Evolutionary conservation across 1,140 invertebrate genomes (phyloP), one percentile per base, ranked within the genome.

Genomic region (Archivesica marissinica): DNA sequence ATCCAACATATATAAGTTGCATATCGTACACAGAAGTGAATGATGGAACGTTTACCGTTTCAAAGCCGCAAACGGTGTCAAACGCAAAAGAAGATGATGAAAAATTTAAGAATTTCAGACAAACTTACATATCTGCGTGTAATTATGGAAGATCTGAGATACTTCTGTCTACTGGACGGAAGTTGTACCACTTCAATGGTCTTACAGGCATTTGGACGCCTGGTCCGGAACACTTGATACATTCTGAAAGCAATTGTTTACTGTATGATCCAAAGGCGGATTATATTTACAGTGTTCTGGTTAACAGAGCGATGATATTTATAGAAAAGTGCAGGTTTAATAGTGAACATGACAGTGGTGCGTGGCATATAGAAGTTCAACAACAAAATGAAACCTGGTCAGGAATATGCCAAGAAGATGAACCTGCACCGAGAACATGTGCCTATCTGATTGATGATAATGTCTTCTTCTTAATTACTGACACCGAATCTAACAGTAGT

Each of bases 281-380:
- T 25, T 68, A 13, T 38, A 39, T 68, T 39, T 68, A 68, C 33
- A 68, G 64, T 68, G 64, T 68, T 39, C n/a, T 44, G 35, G 30
- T 23, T 17, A 25, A 25, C 6, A 38, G 13, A 39, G 39, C 35
- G 28, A 44, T 25, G n/a, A 39, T 68, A 1, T 25, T 44, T 9
- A 44, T 68, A 4, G 64, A 68, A 44, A 68, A 44, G 28, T 68
- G 39, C 41, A 17, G 4, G 4, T 2, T 20, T 6, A 7, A 17
- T 59, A 7, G 54, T 59, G 17, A 28, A 30, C 4, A 59, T 59
- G 54, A 28, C 25, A 30, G 54, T 59, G 25, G 23, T 44, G 11
- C 23, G 28, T 68, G 30, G 17, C 6, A 33, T 6, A 64, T 64
- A 30, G 35, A 38, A 30, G 28, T 64, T 6, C 59, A 64, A 11